Percentiles rank a stretch among this genome's conserved stretches.
Evolutionary conservation across 1,140 invertebrate genomes (phyloP).

Genomic region (Drosophila rufa): DNA sequence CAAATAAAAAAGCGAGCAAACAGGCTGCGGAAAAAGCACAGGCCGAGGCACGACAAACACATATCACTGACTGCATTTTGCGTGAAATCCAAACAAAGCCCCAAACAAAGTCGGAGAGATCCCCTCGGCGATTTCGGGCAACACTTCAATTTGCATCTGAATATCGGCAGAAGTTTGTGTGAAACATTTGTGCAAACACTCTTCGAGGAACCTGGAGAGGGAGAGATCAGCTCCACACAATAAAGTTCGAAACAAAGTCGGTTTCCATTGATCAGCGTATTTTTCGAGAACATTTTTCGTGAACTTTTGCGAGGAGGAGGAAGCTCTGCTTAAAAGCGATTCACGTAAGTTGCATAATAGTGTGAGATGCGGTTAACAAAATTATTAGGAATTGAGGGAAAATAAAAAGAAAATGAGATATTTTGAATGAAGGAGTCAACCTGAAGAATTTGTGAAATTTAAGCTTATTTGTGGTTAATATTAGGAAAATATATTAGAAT

Average conservation of each 20-base stretch:
- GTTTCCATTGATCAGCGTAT: conserved; percentile 13
- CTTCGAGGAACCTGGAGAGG: background rate
- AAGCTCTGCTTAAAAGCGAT: conserved; percentile 1
- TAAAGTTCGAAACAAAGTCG: conserved; percentile 25
- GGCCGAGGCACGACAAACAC: conserved; percentile 27
- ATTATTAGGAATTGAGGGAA: background rate
- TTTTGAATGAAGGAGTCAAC: background rate
- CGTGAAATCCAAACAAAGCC: conserved; percentile 14
- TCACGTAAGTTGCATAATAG: conserved; percentile 16
- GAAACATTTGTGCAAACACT: conserved; percentile 44
- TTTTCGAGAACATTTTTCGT: conserved; percentile 20
- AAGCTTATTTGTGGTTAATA: no score
- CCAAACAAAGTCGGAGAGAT: conserved; percentile 12
- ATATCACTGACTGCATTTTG: conserved; percentile 55
- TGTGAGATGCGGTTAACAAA: background rate
- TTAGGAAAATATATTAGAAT: no score
- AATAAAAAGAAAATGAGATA: fast-evolving
- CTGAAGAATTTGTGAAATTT: background rate
- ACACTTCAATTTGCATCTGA: conserved; percentile 47
- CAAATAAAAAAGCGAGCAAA: conserved; percentile 7
- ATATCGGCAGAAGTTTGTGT: conserved; percentile 22
- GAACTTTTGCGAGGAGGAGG: conserved; percentile 2
- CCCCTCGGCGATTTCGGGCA: conserved; percentile 1
- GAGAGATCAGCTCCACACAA: conserved; percentile 19
- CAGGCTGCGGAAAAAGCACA: conserved; percentile 6